Base-by-base conservation (phyloP, 2,888 invertebrate species). In the Polymixis flavicincta region DNA sequence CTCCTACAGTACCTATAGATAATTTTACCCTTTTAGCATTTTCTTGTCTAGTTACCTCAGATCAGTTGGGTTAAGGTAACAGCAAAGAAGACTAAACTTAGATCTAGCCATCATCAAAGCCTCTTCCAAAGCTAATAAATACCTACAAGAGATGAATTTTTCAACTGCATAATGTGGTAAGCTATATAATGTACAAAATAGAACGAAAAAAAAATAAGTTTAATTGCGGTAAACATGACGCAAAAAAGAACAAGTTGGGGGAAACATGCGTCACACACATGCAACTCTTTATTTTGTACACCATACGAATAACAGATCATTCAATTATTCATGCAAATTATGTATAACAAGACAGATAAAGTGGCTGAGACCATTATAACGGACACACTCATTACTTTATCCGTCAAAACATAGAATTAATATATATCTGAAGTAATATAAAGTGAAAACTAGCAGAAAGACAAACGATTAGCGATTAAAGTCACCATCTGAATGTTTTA, bases 291-390 rank as follows among this genome's bases (percentile, higher is more conserved):
- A 45, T 9, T 11, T 13, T 11, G 11, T 45, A 50, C 6, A 50
- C 48, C 48, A 50, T 50, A 19, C 48, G 48, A 6, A 14, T 48
- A 0, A 48, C 6, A 50, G 17, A 50, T 50, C 19, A 42, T 50
- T 57, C 37, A 72, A 59, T 57, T 63, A 76, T 19, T 68, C 19
- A 78, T 72, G 50, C 66, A 66, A 72, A 78, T 72, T 25, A 61
- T 25, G 42, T 32, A 32, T 37, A 70, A 70, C 71, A 66, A 66
- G 79, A 78, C 50, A 63, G 32, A 28, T 57, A 66, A 78, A 72
- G 17, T 71, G 60, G 14, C 55, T 42, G 50, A 45, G 50, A 45
- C 66, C 55, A 79, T 78, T 78, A 72, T 71, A 78, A 78, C 78
- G 65, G 66, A 78, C 78, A 77, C 50, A 60, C 42, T 48, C 65